These are phyloP conservation scores for Alethe castanea DNA, from an alignment of 2,113 vertebrate genomes.

Conservation along the genomic window DNA sequence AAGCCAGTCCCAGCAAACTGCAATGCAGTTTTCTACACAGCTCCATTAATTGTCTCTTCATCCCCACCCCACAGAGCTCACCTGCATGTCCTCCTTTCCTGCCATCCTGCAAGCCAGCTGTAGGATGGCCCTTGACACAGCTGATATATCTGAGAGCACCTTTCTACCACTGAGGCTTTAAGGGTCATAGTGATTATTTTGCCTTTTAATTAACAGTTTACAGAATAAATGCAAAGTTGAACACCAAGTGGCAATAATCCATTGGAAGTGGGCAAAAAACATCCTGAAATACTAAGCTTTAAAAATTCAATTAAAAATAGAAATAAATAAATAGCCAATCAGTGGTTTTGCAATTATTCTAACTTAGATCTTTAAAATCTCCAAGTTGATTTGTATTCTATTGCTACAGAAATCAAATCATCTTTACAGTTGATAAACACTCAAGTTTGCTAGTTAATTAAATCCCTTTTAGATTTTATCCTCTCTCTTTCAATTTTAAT, in stretches of 20 bases:
- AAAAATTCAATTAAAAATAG: slow-evolving; percentile 17
- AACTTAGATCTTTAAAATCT: slow-evolving; percentile 50
- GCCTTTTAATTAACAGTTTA: background rate
- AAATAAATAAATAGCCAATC: slow-evolving; percentile 39
- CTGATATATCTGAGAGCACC: background rate
- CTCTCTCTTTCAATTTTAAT: slow-evolving; percentile 37
- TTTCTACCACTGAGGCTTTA: background rate
- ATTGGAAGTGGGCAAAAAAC: background rate
- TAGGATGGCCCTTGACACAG: background rate
- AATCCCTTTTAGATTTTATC: background rate
- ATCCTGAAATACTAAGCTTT: background rate
- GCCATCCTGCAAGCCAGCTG: background rate
- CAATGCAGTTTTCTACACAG: background rate
- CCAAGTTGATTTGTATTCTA: background rate
- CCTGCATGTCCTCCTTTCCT: background rate
- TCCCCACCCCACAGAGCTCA: background rate
- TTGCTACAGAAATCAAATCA: background rate
- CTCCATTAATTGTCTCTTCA: background rate
- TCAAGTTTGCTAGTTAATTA: slow-evolving; percentile 42
- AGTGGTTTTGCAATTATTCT: background rate
- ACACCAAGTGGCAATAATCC: background rate
- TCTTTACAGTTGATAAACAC: slow-evolving; percentile 31
- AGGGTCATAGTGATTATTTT: background rate
- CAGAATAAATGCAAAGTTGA: background rate
- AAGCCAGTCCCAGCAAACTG: background rate